Conservation (phyloP, 2,113 vertebrate genomes). For the Lucifuga dentata region DNA sequence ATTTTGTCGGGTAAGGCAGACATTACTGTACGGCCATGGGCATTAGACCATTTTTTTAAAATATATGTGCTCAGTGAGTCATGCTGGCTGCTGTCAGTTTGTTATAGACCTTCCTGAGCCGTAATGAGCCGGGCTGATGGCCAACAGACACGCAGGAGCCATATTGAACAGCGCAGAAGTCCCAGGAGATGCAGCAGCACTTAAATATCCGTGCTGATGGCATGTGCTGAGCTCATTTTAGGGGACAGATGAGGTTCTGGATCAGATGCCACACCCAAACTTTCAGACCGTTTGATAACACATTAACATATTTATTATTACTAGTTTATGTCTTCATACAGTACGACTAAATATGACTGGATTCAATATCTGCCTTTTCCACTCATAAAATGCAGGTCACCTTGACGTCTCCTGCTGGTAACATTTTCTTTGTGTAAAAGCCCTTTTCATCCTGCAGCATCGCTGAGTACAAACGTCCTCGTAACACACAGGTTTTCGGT, state of each 20-base stretch:
- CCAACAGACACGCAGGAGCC: slow-evolving; percentile 24
- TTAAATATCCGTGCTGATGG: neutral
- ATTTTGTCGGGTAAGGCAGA: too few species aligned
- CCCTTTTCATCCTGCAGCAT: too few species aligned
- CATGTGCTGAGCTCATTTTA: slow-evolving; percentile 4
- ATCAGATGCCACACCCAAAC: neutral
- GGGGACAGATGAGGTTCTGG: neutral
- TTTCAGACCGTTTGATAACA: too few species aligned
- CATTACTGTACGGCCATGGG: too few species aligned
- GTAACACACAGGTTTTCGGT: too few species aligned
- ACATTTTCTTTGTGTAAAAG: too few species aligned
- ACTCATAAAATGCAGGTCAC: too few species aligned
- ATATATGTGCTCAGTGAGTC: neutral
- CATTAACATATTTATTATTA: too few species aligned
- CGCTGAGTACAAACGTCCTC: too few species aligned
- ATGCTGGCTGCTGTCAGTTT: slow-evolving; percentile 9
- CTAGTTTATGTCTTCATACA: too few species aligned
- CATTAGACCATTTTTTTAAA: neutral
- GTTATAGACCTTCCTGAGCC: neutral
- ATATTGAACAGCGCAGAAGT: neutral
- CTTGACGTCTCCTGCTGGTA: too few species aligned
- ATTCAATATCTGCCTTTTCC: too few species aligned
- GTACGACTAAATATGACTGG: neutral
- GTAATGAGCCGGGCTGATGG: slow-evolving; percentile 24
- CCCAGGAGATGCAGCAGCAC: slow-evolving; percentile 5